Percentiles rank a stretch among this genome's conserved stretches.
These are phyloP conservation scores for Rallus crepitans DNA, from an alignment of 2,797 vertebrate genomes.

Conservation along the genomic window DNA sequence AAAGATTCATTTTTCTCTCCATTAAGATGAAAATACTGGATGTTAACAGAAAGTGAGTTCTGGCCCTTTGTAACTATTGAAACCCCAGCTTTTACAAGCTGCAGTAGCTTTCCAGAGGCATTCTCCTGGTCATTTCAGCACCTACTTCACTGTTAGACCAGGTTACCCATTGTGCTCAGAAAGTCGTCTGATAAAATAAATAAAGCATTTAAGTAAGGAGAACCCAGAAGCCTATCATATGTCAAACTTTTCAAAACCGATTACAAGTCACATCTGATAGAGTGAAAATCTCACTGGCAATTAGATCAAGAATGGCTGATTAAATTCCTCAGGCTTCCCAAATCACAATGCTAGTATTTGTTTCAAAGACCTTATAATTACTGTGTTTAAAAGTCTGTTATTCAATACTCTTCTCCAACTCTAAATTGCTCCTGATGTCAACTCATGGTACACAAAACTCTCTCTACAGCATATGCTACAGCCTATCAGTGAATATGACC, in stretches of 20 bases:
- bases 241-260: conserved; percentile 40
- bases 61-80: neutral
- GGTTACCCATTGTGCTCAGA: neutral
- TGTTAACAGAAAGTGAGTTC: neutral
- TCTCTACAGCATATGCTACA: neutral
- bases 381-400: conserved; percentile 48
- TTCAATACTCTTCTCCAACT: conserved; percentile 41
- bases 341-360: conserved; percentile 42
- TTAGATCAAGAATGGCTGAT: conserved; percentile 63
- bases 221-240: conserved; percentile 27
- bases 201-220: conserved; percentile 18
- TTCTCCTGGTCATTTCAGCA: neutral
- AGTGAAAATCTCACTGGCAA: conserved; percentile 61
- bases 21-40: conserved; percentile 8
- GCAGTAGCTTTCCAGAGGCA: neutral
- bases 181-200: conserved; percentile 42
- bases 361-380: conserved; percentile 63
- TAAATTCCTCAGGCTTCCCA: conserved; percentile 64
- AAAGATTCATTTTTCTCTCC: conserved; percentile 9
- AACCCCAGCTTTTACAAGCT: neutral
- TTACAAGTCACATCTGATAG: conserved; percentile 49
- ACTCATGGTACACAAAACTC: neutral
- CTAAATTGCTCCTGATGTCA: conserved; percentile 38
- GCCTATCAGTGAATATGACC: neutral
- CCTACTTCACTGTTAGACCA: neutral